These are phyloP conservation scores for Drosophila mercatorum DNA, from an alignment of 2,888 invertebrate species.

Conservation along the genomic window DNA sequence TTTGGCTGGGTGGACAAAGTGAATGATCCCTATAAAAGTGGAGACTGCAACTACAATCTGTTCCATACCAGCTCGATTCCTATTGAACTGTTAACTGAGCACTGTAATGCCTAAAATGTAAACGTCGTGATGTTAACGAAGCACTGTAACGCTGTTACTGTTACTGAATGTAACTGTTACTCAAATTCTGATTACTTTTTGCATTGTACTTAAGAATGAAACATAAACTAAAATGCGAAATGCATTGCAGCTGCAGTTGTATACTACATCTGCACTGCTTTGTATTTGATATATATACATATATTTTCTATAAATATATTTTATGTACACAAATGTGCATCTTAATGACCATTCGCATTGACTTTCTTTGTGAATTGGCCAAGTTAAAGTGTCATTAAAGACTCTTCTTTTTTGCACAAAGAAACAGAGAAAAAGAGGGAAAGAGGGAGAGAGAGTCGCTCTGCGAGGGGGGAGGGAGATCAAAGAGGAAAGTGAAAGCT, in stretches of 20 bases:
- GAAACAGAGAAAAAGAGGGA: not conserved
- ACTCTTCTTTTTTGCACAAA: constrained; percentile 20
- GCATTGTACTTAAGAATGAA: not conserved
- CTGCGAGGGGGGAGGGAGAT: constrained; percentile 14
- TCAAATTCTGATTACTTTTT: not conserved
- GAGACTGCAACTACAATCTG: not conserved
- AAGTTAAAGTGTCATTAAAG: constrained; percentile 33
- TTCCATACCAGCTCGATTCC: not conserved
- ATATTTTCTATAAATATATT: not conserved
- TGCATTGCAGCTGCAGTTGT: not conserved
- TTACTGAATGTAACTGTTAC: too few relatives aligned
- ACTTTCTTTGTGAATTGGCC: constrained; percentile 35
- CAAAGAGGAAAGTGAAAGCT: constrained; percentile 49
- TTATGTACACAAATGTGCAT: not conserved
- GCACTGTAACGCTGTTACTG: not conserved
- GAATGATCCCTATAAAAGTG: not conserved
- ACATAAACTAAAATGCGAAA: not conserved
- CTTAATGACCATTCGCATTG: constrained; percentile 23
- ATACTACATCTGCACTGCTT: not conserved
- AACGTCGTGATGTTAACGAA: not conserved
- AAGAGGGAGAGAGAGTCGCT: not conserved
- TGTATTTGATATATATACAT: not conserved
- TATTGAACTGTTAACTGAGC: not conserved
- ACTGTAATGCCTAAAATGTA: not conserved
- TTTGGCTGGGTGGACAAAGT: not conserved